Evolutionary conservation across 2,888 invertebrate genomes (phyloP).

Genomic region (Acanthosepion esculentum): DNA sequence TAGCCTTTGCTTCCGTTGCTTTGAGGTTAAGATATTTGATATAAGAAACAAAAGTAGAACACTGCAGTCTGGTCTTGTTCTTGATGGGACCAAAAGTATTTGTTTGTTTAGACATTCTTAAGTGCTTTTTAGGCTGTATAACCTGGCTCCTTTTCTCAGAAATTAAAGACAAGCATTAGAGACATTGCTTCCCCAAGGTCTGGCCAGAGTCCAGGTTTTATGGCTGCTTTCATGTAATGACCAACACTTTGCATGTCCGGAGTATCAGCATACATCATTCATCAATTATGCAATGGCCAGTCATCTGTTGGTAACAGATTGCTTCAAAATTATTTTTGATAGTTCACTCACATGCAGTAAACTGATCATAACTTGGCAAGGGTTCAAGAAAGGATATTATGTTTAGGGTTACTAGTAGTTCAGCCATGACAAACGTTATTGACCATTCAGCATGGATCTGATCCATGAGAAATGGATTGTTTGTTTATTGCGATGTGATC

Average conservation of each 20-base stretch:
- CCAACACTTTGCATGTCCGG: background rate
- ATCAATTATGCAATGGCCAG: constrained; percentile 21
- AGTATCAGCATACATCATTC: background rate
- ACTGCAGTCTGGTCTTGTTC: background rate
- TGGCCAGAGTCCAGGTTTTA: constrained; percentile 16
- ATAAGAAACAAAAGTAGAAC: background rate
- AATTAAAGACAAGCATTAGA: constrained; percentile 8
- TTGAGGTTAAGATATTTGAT: too few species aligned
- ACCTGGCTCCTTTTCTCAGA: background rate
- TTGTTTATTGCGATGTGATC: background rate
- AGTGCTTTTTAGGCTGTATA: background rate
- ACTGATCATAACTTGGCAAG: background rate
- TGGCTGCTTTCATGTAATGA: background rate
- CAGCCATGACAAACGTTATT: background rate
- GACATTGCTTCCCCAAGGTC: background rate
- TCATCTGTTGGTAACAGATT: background rate
- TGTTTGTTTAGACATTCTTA: background rate
- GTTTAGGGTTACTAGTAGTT: background rate
- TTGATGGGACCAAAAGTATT: background rate
- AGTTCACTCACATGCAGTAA: background rate
- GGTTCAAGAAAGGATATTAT: background rate
- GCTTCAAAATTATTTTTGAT: constrained; percentile 2
- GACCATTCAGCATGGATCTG: background rate
- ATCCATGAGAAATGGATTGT: background rate
- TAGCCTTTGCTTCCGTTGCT: too few species aligned